Evolutionary conservation across 2,113 vertebrate species (phyloP), one percentile per base, ranked within the genome.

Genomic region (Xyrauchen texanus): DNA sequence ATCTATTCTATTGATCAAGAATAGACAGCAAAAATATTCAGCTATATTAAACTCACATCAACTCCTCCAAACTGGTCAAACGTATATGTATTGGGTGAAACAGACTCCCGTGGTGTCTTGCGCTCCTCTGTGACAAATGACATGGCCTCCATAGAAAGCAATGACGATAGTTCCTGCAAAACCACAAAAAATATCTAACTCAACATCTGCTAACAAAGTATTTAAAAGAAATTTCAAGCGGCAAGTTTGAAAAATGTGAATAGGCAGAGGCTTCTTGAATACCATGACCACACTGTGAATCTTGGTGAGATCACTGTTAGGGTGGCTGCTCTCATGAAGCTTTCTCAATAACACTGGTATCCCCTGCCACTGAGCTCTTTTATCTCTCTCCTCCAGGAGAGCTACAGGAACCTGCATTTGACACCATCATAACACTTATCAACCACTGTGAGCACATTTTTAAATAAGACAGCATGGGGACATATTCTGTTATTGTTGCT

Each of bases 11-110:
- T 34, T 34, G 21, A 34, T 34, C 21, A 34, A 34, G 21, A 34
- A 1, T 34, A 34, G 21, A 34, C 21, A 34, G 21, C 21, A 34
- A 34, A 34, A 34, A 34, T 34, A n/a, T 15, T 13, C 6, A n/a
- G 11, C 15, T 11, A 15, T 0, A 11, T 7, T 6, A n/a, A 61
- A 95, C 98, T 98, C 91, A 99, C 98, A 90, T 99, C 95, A 0
- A 99, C 96, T 89, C 98, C 98, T 85, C 97, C 98, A 88, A 99
- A 99, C 58, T 99, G 93, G 82, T 98, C 97, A 91, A 99, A 99
- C 0, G 96, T 97, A 88, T 99, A 96, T 0, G 97, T 98, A 88
- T 98, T 98, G 82, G 97, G 96, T 66, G 95, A 99, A 73, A 95
- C 95, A 83, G 94, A 95, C 90, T 99, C 96, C 90, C 96, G 97